Conservation (phyloP, 2,113 vertebrate genomes). For the Microcebus lehilahytsara region DNA sequence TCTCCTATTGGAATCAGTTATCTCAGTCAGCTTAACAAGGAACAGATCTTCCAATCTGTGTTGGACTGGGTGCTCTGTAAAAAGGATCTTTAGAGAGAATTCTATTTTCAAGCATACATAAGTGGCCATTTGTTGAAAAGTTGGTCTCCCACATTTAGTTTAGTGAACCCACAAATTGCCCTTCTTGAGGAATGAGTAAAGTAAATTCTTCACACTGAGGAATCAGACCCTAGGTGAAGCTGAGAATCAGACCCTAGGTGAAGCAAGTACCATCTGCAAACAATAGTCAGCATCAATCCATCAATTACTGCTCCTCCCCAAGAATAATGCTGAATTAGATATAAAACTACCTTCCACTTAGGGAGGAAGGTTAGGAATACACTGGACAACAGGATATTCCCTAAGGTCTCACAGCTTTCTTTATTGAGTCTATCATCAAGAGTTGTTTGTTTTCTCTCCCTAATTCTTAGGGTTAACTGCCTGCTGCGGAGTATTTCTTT, state of each 20-base stretch:
- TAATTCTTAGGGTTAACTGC: background rate
- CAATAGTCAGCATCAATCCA: background rate
- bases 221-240: background rate
- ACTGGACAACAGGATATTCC: background rate
- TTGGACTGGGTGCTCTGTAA: background rate
- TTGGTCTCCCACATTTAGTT: background rate
- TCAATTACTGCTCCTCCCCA: background rate
- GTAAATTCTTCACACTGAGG: background rate
- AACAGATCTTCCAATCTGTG: background rate
- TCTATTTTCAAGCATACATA: background rate
- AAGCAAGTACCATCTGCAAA: background rate
- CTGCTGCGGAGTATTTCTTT: background rate
- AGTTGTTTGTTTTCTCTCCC: background rate
- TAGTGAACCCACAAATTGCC: background rate
- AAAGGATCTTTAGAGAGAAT: background rate
- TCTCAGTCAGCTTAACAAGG: background rate
- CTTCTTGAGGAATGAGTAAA: background rate
- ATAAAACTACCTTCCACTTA: background rate
- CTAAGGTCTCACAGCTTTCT: background rate
- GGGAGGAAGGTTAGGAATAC: background rate
- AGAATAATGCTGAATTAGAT: background rate
- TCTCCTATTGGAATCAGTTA: background rate
- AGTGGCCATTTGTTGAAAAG: background rate
- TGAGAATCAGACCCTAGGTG: background rate
- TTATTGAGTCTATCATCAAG: background rate